These are phyloP conservation scores for Oasisia sp. DNA, from an alignment of 2,888 invertebrate genomes.

Conservation along the genomic window DNA sequence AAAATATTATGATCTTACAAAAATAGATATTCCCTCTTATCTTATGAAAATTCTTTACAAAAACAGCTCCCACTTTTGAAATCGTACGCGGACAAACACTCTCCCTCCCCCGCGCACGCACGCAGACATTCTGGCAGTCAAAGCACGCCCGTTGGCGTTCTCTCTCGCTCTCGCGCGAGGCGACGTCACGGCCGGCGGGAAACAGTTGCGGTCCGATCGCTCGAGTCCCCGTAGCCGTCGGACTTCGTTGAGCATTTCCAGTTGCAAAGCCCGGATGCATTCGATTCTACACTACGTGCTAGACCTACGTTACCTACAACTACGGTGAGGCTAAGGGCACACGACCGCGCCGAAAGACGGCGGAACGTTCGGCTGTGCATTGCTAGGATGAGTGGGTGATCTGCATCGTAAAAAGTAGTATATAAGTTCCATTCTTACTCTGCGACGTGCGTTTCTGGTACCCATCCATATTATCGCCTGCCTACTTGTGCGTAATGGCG, in stretches of 20 bases:
- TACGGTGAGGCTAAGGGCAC: background rate
- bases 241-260: background rate
- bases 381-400: background rate
- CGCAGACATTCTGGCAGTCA: constrained; percentile 7
- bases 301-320: background rate
- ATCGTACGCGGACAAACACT: background rate
- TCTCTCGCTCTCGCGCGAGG: background rate
- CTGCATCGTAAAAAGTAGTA: background rate
- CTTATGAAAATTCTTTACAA: constrained; percentile 38
- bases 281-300: background rate
- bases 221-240: background rate
- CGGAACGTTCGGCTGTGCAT: background rate
- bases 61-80: constrained; percentile 25
- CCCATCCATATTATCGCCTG: too few relatives aligned
- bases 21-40: constrained; percentile 35
- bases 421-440: background rate
- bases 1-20: constrained; percentile 38
- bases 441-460: too few relatives aligned
- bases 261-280: constrained; percentile 9
- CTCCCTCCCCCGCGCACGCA: constrained; percentile 13
- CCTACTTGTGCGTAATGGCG: too few relatives aligned
- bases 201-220: background rate
- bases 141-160: background rate
- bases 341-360: background rate
- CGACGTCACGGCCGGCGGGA: background rate